phyloP scores from a whole-genome alignment of 2,888 invertebrate genomes.

The Ectemnius lituratus region DNA sequence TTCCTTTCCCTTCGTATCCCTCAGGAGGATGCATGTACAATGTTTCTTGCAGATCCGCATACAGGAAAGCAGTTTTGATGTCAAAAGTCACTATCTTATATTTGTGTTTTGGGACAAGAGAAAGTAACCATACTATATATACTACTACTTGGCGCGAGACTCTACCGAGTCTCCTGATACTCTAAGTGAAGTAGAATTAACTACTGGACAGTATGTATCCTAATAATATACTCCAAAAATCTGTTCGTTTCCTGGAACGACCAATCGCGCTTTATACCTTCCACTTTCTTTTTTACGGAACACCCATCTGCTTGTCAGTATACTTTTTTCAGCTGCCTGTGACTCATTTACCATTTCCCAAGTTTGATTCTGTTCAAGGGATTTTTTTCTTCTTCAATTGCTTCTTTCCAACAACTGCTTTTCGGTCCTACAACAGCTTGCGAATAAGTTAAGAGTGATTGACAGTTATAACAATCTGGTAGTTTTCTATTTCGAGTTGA shows the following conservation, averaged over 20 bases:
- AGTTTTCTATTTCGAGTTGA: not conserved
- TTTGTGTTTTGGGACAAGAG: not conserved
- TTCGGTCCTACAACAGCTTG: conserved; percentile 27
- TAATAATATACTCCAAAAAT: not conserved
- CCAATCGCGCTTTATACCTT: conserved; percentile 12
- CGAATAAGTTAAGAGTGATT: conserved; percentile 16
- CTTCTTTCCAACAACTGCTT: conserved; percentile 21
- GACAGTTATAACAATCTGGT: conserved; percentile 3
- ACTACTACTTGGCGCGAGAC: no score
- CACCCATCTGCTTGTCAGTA: conserved; percentile 50
- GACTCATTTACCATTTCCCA: no score
- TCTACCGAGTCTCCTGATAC: no score
- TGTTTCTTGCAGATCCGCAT: conserved; percentile 24
- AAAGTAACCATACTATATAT: no score
- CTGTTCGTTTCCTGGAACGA: conserved; percentile 21
- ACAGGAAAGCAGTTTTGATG: conserved; percentile 26
- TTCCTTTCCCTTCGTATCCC: not conserved
- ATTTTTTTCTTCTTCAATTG: conserved; percentile 11
- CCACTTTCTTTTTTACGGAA: conserved; percentile 55
- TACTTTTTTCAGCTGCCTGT: conserved; percentile 20
- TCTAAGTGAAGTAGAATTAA: not conserved
- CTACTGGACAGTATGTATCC: conserved; percentile 23
- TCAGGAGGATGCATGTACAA: conserved; percentile 22
- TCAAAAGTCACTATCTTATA: conserved; percentile 12
- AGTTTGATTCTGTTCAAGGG: no score